Conservation (phyloP, 64 coral and sea anemone genomes). For the Dendronephthya gigantea region DNA sequence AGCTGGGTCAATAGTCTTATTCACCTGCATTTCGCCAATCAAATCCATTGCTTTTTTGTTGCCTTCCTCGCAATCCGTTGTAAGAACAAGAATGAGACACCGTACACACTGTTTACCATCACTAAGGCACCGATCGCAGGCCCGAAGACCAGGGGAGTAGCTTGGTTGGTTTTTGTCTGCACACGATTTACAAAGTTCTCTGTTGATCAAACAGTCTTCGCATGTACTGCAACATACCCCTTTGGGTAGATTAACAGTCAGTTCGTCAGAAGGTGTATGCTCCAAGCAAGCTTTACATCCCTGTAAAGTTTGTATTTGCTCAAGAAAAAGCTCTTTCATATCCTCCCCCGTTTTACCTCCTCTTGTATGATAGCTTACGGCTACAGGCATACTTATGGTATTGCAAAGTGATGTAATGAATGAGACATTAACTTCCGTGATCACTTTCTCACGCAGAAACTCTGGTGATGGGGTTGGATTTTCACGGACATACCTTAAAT, state of each 20-base stretch:
- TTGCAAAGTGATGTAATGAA: neutral
- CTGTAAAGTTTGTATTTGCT: neutral
- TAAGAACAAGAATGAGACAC: slow-evolving; percentile 30
- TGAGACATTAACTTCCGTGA: slow-evolving; percentile 24
- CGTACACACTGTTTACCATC: slow-evolving; percentile 12
- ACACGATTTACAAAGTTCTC: neutral
- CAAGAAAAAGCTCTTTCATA: neutral
- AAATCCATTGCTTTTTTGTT: slow-evolving; percentile 34
- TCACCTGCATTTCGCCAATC: slow-evolving; percentile 5
- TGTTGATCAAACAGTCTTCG: neutral
- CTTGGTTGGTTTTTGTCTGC: slow-evolving; percentile 16
- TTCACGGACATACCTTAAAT: slow-evolving; percentile 22
- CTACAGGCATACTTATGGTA: neutral
- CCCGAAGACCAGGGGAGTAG: slow-evolving; percentile 16
- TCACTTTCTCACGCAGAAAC: neutral
- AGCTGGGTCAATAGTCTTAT: neutral
- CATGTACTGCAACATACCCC: slow-evolving; percentile 4
- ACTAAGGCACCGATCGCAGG: slow-evolving; percentile 20
- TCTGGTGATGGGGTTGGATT: neutral
- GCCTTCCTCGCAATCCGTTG: slow-evolving; percentile 31
- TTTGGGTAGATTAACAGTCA: neutral
- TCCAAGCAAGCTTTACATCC: slow-evolving; percentile 11
- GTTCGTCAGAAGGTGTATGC: neutral
- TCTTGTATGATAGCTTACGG: neutral
- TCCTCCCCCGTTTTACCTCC: slow-evolving; percentile 4